Evolutionary conservation across 2,797 vertebrate species (phyloP), one percentile per base, ranked within the genome.

Genomic region (Uromys caudimaculatus): DNA sequence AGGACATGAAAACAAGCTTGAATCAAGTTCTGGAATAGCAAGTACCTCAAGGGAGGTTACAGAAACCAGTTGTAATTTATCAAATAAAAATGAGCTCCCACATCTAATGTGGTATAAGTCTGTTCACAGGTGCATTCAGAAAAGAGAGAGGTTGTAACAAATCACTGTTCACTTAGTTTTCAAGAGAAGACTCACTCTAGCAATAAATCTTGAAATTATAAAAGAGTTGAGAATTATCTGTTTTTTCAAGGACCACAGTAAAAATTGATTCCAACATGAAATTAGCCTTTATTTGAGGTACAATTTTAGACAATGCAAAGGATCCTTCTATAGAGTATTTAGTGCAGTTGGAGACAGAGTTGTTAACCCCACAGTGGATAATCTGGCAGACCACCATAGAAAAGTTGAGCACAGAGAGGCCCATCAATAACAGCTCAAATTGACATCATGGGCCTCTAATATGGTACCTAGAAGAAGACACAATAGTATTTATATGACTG

Each of bases 231-330:
- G 62, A 56, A 79, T 50, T 62, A 54, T 90, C 19, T 44, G 5
- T 85, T 91, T 85, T 78, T 83, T 47, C 24, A 38, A 87, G 13
- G 14, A 29, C 35, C 47, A 54, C 4, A 52, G 7, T 41, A 71
- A 85, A 82, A 89, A 93, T 12, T 58, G 69, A 84, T 71, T 84
- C 50, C 92, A 38, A 12, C 2, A 67, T 4, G 85, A 94, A 92
- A 47, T 44, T 24, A 79, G 29, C 76, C 52, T 58, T 86, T 76
- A 19, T 41, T 62, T 23, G 2, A 52, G 21, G 78, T 1, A 62
- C 4, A 2, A 50, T 60, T 8, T 50, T n/a, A 32, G 32, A 67
- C 6, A 52, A 27, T n/a, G 19, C 29, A 21, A 67, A 76, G 58
- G 35, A 19, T 32, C 84, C 60, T 41, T 41, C 41, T 21, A 38